Percentiles rank a stretch among this genome's conserved stretches.
phyloP scores from a whole-genome alignment of 2,797 vertebrate genomes.

The Fringilla coelebs region DNA sequence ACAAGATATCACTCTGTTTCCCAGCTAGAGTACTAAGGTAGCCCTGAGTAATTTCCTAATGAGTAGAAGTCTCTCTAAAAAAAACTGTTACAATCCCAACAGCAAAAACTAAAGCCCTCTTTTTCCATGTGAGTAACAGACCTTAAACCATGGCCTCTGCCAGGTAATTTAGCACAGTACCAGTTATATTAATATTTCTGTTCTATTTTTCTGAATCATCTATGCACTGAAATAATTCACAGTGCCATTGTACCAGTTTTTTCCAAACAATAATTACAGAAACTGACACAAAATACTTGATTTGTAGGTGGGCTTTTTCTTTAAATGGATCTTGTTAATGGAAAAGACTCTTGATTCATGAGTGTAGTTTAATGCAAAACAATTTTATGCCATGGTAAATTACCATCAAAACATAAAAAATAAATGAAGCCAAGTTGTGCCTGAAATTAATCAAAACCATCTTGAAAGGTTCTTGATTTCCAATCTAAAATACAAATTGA shows the following conservation, averaged over 20 bases:
- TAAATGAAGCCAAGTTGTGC: constrained; percentile 50
- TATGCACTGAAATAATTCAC: not conserved
- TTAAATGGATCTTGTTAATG: constrained; percentile 66
- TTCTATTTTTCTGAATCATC: constrained; percentile 5
- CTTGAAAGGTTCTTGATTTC: constrained; percentile 70
- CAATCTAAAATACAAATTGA: constrained; percentile 64
- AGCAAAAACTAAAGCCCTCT: not conserved
- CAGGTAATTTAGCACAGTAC: not conserved
- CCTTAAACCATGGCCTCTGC: not conserved
- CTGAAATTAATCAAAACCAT: constrained; percentile 68
- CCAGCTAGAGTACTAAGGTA: not conserved
- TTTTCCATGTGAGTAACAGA: not conserved
- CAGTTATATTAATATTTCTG: constrained; percentile 24
- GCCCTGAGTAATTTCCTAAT: not conserved
- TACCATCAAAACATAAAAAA: constrained; percentile 68
- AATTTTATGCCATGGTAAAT: constrained; percentile 69
- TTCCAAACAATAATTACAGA: constrained; percentile 62
- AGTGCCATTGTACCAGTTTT: not conserved
- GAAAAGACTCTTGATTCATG: constrained; percentile 61
- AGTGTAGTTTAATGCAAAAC: constrained; percentile 56
- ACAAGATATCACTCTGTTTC: not conserved
- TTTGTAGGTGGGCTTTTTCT: constrained; percentile 49
- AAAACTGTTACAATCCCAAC: not conserved
- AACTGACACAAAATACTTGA: constrained; percentile 68
- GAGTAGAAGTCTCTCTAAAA: not conserved